Base-by-base conservation (phyloP, 2,888 invertebrate genomes). In the Disparrhopalites patrizii region DNA sequence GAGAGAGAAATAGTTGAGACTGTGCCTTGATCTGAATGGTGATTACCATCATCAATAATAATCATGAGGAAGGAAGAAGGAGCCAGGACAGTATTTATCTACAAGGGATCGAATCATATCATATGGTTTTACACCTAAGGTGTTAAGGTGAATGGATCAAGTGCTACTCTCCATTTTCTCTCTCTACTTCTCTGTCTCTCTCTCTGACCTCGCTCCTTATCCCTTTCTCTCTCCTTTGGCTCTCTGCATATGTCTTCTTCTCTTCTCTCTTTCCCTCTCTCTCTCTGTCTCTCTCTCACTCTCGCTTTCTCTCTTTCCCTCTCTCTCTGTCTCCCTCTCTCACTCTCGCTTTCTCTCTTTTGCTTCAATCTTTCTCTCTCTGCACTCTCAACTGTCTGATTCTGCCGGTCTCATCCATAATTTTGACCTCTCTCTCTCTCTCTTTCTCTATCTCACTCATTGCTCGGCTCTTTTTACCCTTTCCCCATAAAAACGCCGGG, bases 91-190 rank as follows among this genome's bases (percentile, higher is more conserved):
- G 25, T 56, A 38, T 56, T 36, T 56, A 56, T 56, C 56, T 40
- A n/a, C 43, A 50, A 20, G n/a, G 31, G 60, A 60, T 60, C 60
- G 50, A 50, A 58, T 58, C 58, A 60, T 60, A 60, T 60, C 31
- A 47, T 58, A 36, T 47, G 47, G 40, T 31, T 58, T 27, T 43
- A n/a, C 27, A 36, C 58, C 40, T 15, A 28, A 58, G 58, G 58
- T 58, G 58, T 43, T 40, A 58, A 58, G 43, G 50, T 60, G 27
- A 38, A 36, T 47, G 47, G 47, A 47, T 47, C 47, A 47, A 47
- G 47, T 47, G 47, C 25, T 20, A 47, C 47, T 47, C 23, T 51
- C 51, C 51, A 25, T 20, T n/a, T 43, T n/a, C 43, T 43, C 43
- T 43, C 20, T 7, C 36, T 36, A 8, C 36, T 36, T 36, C 13